Evolutionary conservation across 30 jellyfish, hydroid and myxozoan species (phyloP).

Genomic region (Catostylus mosaicus): DNA sequence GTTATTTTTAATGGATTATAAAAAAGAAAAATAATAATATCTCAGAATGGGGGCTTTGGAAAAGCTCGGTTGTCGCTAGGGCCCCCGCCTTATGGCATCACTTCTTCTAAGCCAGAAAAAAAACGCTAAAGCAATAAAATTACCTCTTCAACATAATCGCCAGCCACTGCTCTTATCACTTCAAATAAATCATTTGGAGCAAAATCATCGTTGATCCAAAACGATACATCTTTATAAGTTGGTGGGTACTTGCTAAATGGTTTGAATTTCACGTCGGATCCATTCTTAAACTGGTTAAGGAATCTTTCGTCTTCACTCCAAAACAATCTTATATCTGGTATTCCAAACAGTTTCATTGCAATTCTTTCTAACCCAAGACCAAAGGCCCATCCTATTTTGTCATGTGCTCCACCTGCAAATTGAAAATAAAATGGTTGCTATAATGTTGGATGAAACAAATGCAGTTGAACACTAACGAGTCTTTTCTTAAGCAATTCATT

Average conservation of each 20-base stretch:
- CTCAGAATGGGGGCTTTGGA: too few relatives aligned
- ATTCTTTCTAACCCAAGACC: constrained; percentile 99
- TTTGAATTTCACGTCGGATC: constrained; percentile 63
- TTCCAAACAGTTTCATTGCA: constrained; percentile 94
- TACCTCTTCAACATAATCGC: constrained; percentile 98
- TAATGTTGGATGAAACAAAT: too few relatives aligned
- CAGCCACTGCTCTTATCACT: constrained; percentile 87
- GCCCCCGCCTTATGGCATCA: too few relatives aligned
- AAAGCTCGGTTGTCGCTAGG: too few relatives aligned
- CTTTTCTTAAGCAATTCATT: too few relatives aligned
- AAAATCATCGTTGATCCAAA: constrained; percentile 83
- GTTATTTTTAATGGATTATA: too few relatives aligned
- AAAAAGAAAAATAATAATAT: too few relatives aligned
- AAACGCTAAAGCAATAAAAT: not conserved
- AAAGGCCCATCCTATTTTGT: constrained; percentile 99
- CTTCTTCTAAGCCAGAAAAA: not conserved
- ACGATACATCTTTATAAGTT: constrained; percentile 93
- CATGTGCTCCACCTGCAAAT: constrained; percentile 89
- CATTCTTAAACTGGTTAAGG: constrained; percentile 76
- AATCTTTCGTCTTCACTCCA: constrained; percentile 99
- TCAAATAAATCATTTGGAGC: constrained; percentile 89
- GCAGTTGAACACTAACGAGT: too few relatives aligned
- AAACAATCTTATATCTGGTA: constrained; percentile 96
- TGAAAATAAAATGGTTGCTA: too few relatives aligned
- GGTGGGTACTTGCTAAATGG: constrained; percentile 99